Evolutionary conservation across 2,113 vertebrate species (phyloP).

Genomic region (Trinectes maculatus): DNA sequence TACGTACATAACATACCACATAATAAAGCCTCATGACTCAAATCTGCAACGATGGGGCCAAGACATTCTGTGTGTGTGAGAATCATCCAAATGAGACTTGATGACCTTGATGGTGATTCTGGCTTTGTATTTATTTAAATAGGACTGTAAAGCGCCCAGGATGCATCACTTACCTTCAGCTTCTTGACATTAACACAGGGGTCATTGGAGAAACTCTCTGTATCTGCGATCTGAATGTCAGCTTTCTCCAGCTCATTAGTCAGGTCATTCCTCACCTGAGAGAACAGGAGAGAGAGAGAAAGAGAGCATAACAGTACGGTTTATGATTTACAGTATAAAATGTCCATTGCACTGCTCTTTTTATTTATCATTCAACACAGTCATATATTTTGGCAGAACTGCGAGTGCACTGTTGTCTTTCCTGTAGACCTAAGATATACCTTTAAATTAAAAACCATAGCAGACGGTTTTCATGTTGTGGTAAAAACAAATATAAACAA

Average conservation of each 20-base stretch:
- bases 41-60: neutral
- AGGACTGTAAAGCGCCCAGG: neutral
- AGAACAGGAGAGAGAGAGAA: conserved; percentile 46
- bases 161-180: conserved; percentile 89
- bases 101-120: neutral
- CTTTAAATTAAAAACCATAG: too few relatives aligned
- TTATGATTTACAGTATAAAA: neutral
- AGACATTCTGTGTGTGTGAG: neutral
- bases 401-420: neutral
- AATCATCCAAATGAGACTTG: neutral
- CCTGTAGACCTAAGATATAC: neutral
- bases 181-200: conserved; percentile 98
- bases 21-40: neutral
- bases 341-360: neutral
- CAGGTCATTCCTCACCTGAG: conserved; percentile 97
- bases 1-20: neutral
- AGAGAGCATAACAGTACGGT: neutral
- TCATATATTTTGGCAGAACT: neutral
- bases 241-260: conserved; percentile 94
- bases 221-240: conserved; percentile 97
- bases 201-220: conserved; percentile 98
- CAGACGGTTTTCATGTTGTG: too few relatives aligned
- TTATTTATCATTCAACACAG: neutral
- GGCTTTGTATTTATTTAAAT: neutral
- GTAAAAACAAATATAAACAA: too few relatives aligned